Conservation (phyloP, 2,797 vertebrate species). For the Malacoraja senta region DNA sequence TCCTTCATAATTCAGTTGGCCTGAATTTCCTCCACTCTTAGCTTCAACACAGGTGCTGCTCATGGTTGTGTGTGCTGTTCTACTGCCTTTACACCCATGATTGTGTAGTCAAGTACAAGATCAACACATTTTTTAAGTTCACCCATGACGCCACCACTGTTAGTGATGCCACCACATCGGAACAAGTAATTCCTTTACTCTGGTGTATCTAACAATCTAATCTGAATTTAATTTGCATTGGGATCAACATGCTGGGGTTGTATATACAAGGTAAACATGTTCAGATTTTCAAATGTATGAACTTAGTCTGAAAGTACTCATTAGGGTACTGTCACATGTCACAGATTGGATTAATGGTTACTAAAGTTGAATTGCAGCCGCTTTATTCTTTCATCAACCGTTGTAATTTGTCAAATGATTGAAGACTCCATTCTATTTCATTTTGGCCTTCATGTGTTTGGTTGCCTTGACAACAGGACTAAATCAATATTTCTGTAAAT, state of each 20-base stretch:
- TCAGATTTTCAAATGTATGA: not conserved
- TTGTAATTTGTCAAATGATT: not conserved
- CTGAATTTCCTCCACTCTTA: too few species aligned
- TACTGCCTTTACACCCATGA: too few species aligned
- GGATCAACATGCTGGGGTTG: not conserved
- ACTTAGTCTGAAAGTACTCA: not conserved
- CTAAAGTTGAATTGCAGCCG: not conserved
- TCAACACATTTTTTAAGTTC: too few species aligned
- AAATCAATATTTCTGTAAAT: slow-evolving; percentile 31
- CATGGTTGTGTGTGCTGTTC: too few species aligned
- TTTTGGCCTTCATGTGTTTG: slow-evolving; percentile 8
- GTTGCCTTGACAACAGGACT: not conserved
- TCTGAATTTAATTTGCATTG: not conserved
- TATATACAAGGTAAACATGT: not conserved
- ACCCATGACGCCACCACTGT: too few species aligned
- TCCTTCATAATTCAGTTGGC: not conserved
- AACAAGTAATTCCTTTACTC: too few species aligned
- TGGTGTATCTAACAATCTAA: too few species aligned
- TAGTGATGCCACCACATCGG: too few species aligned
- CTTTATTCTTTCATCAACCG: not conserved
- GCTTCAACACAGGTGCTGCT: too few species aligned
- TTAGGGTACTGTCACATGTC: not conserved
- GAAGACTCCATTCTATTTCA: not conserved
- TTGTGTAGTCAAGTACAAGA: too few species aligned
- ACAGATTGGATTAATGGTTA: not conserved